Conservation (phyloP, 2,797 vertebrate genomes). For the Phaenicophaeus curvirostris region DNA sequence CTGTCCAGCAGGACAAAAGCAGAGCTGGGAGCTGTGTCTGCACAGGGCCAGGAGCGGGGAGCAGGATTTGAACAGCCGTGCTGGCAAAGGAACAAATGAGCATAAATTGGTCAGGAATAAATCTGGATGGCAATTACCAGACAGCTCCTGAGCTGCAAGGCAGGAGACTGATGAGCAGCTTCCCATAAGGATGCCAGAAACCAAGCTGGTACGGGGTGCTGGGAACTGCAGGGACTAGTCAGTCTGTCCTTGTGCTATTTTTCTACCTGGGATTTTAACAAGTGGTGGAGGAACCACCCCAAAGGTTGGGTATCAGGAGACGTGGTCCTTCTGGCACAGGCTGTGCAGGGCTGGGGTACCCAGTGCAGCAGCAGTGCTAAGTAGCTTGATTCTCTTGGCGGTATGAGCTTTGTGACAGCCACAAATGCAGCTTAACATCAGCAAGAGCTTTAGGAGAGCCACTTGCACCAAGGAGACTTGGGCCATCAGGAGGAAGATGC, state of each 20-base stretch:
- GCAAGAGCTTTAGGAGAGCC: background rate
- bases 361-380: background rate
- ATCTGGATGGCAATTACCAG: background rate
- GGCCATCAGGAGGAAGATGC: background rate
- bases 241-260: background rate
- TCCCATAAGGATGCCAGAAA: background rate
- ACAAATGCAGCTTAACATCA: background rate
- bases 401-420: background rate
- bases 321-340: background rate
- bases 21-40: background rate
- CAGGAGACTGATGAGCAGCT: background rate
- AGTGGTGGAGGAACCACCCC: background rate
- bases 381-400: background rate
- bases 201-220: background rate
- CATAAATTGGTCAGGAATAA: background rate
- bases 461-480: background rate
- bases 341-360: background rate
- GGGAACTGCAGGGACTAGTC: background rate
- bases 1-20: too few species aligned
- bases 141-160: background rate
- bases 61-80: background rate
- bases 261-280: background rate
- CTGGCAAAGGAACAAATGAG: background rate
- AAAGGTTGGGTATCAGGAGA: background rate
- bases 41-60: background rate